A percentile compares a stretch with the other conserved stretches of the same genome.
Conservation (phyloP, 1,140 invertebrate species). For the Drosophila punjabiensis region DNA sequence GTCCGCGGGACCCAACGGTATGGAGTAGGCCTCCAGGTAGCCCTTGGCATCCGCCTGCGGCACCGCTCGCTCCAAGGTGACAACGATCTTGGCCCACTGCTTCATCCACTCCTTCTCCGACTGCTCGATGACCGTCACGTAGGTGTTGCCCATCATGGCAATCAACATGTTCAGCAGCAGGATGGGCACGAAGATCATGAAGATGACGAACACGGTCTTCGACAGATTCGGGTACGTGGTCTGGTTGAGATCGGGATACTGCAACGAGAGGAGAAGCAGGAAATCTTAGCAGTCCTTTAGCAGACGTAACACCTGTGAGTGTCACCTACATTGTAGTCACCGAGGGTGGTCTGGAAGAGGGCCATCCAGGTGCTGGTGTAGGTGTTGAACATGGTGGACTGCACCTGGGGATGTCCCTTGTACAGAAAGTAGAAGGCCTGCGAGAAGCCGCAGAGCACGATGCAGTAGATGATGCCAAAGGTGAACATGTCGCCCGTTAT, state of each 20-base stretch:
- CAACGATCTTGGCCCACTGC: conserved; percentile 99
- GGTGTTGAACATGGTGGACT: conserved; percentile 91
- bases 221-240: conserved; percentile 96
- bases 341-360: conserved; percentile 98
- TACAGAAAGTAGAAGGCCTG: conserved; percentile 99
- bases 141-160: conserved; percentile 99
- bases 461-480: conserved; percentile 97
- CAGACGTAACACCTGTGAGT: neutral
- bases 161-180: conserved; percentile 98
- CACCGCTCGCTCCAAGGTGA: conserved; percentile 96
- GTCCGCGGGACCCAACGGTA: conserved; percentile 94
- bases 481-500: conserved; percentile 98
- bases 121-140: conserved; percentile 98
- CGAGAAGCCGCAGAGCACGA: conserved; percentile 97
- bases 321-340: conserved; percentile 96
- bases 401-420: conserved; percentile 94
- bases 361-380: conserved; percentile 98
- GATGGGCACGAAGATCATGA: conserved; percentile 99
- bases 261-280: conserved; percentile 63
- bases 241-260: conserved; percentile 96
- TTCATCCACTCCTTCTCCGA: conserved; percentile 99
- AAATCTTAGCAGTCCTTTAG: neutral
- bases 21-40: conserved; percentile 97
- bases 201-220: conserved; percentile 97
- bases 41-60: conserved; percentile 94